These are phyloP conservation scores for Meteorus colon DNA, from an alignment of 2,888 invertebrate genomes.

Conservation along the genomic window DNA sequence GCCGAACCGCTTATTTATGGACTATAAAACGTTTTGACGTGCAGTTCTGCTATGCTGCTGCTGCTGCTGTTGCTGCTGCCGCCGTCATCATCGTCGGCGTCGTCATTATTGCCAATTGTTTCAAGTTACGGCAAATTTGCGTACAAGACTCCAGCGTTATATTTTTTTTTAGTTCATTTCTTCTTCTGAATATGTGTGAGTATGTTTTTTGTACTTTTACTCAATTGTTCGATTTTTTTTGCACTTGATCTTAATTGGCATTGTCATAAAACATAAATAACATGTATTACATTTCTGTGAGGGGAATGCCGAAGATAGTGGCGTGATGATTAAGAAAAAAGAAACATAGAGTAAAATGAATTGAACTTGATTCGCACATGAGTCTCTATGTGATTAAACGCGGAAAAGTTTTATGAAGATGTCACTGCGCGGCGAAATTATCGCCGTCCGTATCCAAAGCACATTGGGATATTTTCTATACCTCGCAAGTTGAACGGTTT, in stretches of 20 bases:
- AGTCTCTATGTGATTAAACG: background rate
- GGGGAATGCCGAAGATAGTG: no score
- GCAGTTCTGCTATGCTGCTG: slow-evolving; percentile 18
- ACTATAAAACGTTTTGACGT: slow-evolving; percentile 48
- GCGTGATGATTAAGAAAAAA: no score
- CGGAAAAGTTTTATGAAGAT: background rate
- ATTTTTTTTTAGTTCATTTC: background rate
- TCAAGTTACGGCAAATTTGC: slow-evolving; percentile 10
- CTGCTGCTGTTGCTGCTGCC: background rate
- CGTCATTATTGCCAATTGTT: slow-evolving; percentile 30
- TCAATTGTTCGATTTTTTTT: background rate
- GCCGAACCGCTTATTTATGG: slow-evolving; percentile 49
- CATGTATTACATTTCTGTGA: no score
- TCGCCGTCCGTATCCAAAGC: background rate
- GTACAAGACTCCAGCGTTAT: background rate
- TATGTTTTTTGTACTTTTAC: background rate
- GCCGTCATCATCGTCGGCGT: background rate
- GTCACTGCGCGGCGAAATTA: slow-evolving; percentile 12
- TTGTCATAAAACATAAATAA: background rate
- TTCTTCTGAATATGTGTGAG: background rate
- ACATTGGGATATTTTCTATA: background rate
- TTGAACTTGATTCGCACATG: no score
- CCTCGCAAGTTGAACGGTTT: slow-evolving; percentile 30
- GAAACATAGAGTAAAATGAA: no score
- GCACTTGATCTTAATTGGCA: background rate